phyloP scores from a whole-genome alignment of 2,113 vertebrate species.

The Sinocyclocheilus anshuiensis region DNA sequence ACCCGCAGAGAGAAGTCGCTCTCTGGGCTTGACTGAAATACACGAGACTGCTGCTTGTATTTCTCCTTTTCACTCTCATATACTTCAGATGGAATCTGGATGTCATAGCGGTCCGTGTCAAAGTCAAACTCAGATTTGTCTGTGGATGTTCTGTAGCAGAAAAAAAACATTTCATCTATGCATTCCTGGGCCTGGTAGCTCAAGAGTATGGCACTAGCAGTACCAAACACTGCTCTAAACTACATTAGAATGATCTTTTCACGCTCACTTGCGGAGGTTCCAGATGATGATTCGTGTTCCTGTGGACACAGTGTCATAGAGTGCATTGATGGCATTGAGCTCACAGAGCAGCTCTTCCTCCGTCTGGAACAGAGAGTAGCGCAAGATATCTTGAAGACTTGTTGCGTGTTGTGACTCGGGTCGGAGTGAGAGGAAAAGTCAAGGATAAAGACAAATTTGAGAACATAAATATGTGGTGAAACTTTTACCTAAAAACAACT shows the following conservation, averaged over 20 bases:
- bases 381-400: conserved; percentile 85
- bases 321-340: conserved; percentile 71
- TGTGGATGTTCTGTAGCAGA: conserved; percentile 76
- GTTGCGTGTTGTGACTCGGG: conserved; percentile 70
- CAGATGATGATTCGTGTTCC: conserved; percentile 96
- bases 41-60: conserved; percentile 74
- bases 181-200: neutral
- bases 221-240: neutral
- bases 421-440: conserved; percentile 74
- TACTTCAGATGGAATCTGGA: conserved; percentile 84
- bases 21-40: conserved; percentile 80
- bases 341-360: conserved; percentile 81
- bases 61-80: conserved; percentile 73
- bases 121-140: conserved; percentile 88
- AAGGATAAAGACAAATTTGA: conserved; percentile 66
- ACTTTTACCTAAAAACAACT: neutral
- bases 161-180: neutral
- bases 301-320: conserved; percentile 66
- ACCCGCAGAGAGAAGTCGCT: conserved; percentile 82
- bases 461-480: neutral
- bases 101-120: conserved; percentile 85
- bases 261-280: conserved; percentile 86
- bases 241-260: neutral
- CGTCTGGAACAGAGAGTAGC: conserved; percentile 82
- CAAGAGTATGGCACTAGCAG: neutral